phyloP scores from a whole-genome alignment of 2,888 invertebrate genomes.

The Lissonota sp. region DNA sequence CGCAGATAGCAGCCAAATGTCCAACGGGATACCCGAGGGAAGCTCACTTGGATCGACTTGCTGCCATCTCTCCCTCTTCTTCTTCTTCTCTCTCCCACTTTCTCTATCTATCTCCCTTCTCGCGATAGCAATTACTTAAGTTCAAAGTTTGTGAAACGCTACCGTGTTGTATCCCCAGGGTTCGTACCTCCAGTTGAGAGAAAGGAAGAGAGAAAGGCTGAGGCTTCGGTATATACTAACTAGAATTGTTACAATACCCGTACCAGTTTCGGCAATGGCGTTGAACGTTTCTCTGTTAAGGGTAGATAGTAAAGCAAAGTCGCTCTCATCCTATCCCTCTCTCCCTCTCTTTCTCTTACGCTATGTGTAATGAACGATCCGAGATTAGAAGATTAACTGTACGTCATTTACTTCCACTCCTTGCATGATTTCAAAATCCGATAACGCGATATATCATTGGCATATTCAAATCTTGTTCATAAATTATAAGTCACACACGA shows the following conservation, averaged over 20 bases:
- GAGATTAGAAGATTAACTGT: constrained; percentile 54
- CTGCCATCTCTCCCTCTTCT: constrained; percentile 1
- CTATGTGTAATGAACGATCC: constrained; percentile 44
- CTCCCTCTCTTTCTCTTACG: constrained; percentile 2
- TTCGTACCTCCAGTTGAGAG: constrained; percentile 44
- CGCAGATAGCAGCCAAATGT: constrained; percentile 47
- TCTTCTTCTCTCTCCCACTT: not conserved
- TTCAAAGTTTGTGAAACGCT: constrained; percentile 70
- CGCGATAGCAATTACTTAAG: constrained; percentile 71
- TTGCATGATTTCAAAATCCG: constrained; percentile 8
- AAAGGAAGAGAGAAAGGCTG: constrained; percentile 11
- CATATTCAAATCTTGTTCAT: not conserved
- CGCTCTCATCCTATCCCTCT: constrained; percentile 8
- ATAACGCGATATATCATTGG: not conserved
- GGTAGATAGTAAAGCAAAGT: constrained; percentile 39
- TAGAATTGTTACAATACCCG: constrained; percentile 55
- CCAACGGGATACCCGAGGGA: constrained; percentile 56
- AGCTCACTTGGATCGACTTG: constrained; percentile 58
- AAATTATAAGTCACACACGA: not conserved
- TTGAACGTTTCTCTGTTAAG: constrained; percentile 34
- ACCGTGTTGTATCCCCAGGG: constrained; percentile 52
- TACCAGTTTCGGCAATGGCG: constrained; percentile 52
- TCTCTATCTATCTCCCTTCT: constrained; percentile 22
- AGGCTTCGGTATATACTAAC: constrained; percentile 44
- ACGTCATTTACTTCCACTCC: constrained; percentile 34